These are phyloP conservation scores for Phrynosoma platyrhinos DNA, from an alignment of 2,113 vertebrate genomes.

Conservation along the genomic window DNA sequence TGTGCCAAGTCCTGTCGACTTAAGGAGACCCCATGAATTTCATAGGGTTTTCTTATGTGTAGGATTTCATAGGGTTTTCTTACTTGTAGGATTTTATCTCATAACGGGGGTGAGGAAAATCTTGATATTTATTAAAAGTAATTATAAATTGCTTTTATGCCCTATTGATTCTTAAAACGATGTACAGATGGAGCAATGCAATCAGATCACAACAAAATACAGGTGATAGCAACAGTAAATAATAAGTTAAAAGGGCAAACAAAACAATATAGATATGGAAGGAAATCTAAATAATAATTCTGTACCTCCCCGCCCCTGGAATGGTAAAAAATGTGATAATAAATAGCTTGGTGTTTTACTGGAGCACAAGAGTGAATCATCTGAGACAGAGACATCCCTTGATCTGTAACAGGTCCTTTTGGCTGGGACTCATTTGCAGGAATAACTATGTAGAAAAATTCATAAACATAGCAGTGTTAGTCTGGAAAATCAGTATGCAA, in stretches of 20 bases:
- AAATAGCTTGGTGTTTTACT: too few species aligned
- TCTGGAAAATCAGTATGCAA: too few species aligned
- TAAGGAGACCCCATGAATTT: too few species aligned
- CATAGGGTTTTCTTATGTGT: neutral
- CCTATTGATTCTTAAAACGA: neutral
- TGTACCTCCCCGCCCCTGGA: neutral
- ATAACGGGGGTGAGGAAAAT: neutral
- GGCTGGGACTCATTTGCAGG: too few species aligned
- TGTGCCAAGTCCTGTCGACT: too few species aligned
- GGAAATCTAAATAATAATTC: neutral
- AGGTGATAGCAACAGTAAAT: neutral
- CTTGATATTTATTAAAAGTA: neutral
- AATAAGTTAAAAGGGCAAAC: neutral
- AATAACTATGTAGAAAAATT: neutral
- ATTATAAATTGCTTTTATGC: neutral
- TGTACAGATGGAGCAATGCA: neutral
- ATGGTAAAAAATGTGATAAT: too few species aligned
- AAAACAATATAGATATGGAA: neutral
- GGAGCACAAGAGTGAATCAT: neutral
- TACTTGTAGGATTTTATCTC: neutral
- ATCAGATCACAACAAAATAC: neutral
- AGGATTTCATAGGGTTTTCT: neutral
- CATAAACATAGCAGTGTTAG: too few species aligned
- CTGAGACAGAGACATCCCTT: neutral
- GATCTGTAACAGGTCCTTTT: neutral